Percentiles rank a stretch among this genome's conserved stretches.
Evolutionary conservation across 1,140 invertebrate species (phyloP).

Genomic region (Cheumatopsyche charites): DNA sequence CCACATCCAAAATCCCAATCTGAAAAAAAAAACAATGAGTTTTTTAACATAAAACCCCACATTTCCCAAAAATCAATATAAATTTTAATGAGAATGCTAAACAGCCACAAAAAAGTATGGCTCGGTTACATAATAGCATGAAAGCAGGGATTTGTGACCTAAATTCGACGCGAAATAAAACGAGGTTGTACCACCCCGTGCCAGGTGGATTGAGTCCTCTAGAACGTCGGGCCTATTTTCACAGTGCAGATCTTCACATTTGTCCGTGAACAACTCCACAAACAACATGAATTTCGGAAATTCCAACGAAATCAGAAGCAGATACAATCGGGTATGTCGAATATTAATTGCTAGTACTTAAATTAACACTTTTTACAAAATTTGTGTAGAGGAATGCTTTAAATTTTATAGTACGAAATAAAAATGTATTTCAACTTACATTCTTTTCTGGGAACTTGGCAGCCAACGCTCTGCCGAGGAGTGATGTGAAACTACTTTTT

Average conservation of each 20-base stretch:
- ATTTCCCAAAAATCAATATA: conserved; percentile 1
- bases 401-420: too few species aligned
- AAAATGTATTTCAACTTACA: too few species aligned
- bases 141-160: conserved; percentile 38
- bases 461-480: conserved; percentile 83
- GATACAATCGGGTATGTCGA: conserved; percentile 55
- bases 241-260: conserved; percentile 33
- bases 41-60: too few species aligned
- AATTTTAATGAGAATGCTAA: not conserved
- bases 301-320: conserved; percentile 53
- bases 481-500: conserved; percentile 91
- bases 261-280: conserved; percentile 2
- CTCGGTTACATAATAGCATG: not conserved
- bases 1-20: conserved; percentile 89
- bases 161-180: conserved; percentile 40
- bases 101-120: not conserved
- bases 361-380: not conserved
- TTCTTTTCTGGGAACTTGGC: conserved; percentile 70
- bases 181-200: conserved; percentile 42
- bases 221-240: conserved; percentile 13
- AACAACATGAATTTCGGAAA: conserved; percentile 47
- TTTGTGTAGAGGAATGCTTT: too few species aligned
- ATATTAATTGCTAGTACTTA: not conserved
- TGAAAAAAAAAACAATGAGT: conserved; percentile 56
- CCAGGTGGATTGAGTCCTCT: conserved; percentile 29